These are phyloP conservation scores for Steatocranus sp. DNA, from an alignment of 2,797 vertebrate genomes.

Conservation along the genomic window DNA sequence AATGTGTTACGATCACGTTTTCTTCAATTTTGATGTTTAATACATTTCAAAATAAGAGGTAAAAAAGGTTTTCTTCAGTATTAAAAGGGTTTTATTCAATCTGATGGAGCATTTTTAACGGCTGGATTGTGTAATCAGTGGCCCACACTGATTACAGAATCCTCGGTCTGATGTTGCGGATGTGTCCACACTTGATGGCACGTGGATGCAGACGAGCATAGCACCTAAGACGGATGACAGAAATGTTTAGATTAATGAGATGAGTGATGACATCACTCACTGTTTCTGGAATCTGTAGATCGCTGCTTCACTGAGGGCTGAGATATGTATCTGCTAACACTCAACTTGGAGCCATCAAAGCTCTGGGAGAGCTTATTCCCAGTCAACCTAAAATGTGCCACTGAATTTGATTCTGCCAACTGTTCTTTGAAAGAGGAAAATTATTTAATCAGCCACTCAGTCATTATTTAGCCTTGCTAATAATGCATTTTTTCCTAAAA, in stretches of 20 bases:
- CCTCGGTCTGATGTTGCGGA: constrained; percentile 95
- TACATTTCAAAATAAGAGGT: background rate
- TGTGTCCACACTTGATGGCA: constrained; percentile 94
- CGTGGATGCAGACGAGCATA: constrained; percentile 93
- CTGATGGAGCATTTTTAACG: background rate
- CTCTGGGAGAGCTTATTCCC: background rate
- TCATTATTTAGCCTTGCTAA: background rate
- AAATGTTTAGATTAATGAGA: background rate
- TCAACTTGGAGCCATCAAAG: background rate
- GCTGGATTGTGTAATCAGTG: background rate
- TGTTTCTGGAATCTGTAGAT: background rate
- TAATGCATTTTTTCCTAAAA: accelerated
- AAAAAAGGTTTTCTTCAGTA: background rate
- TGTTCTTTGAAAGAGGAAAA: background rate
- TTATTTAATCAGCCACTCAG: background rate
- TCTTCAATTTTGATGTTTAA: background rate
- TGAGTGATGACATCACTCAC: background rate
- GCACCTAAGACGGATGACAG: constrained; percentile 71
- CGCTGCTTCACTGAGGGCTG: background rate
- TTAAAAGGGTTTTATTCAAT: background rate
- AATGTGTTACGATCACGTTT: background rate
- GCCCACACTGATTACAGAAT: background rate
- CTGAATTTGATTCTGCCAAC: background rate
- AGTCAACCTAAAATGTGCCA: background rate
- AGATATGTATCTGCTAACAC: background rate